Conservation (phyloP, 2,888 invertebrate genomes). For the Teinopalpus imperialis region DNA sequence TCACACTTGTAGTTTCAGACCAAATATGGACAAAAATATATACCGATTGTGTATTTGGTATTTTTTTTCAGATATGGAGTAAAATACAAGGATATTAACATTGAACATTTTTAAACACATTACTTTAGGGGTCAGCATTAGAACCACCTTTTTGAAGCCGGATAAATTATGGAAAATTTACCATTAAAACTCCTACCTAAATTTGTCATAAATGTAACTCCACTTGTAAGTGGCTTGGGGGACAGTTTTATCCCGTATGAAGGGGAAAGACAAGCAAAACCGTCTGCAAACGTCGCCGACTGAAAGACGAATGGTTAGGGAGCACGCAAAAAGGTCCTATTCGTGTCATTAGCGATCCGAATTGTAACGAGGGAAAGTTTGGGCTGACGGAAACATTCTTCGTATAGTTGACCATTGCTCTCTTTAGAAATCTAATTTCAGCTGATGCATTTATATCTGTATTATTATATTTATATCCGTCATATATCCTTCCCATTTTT, state of each 20-base stretch:
- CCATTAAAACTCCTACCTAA: constrained; percentile 7
- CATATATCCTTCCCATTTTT: too few relatives aligned
- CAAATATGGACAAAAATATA: too few relatives aligned
- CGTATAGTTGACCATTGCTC: constrained; percentile 63
- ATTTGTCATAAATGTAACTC: constrained; percentile 22
- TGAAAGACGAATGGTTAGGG: constrained; percentile 70
- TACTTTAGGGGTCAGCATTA: too few relatives aligned
- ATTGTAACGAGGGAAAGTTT: constrained; percentile 62
- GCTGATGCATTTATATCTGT: too few relatives aligned
- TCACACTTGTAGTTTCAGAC: too few relatives aligned
- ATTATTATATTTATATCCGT: too few relatives aligned
- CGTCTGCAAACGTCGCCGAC: constrained; percentile 60
- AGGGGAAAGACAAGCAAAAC: constrained; percentile 43
- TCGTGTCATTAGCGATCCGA: constrained; percentile 67
- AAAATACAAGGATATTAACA: too few relatives aligned
- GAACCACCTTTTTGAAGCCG: too few relatives aligned
- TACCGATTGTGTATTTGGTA: too few relatives aligned
- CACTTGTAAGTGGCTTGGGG: constrained; percentile 22
- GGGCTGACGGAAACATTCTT: constrained; percentile 58
- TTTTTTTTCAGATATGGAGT: too few relatives aligned
- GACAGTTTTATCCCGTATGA: constrained; percentile 43
- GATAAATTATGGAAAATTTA: too few relatives aligned
- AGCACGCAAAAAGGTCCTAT: constrained; percentile 68
- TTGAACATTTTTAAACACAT: too few relatives aligned
- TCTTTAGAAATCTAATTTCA: constrained; percentile 27